Conservation (phyloP, 2,797 vertebrate species). For the Enteromius anoplus region DNA sequence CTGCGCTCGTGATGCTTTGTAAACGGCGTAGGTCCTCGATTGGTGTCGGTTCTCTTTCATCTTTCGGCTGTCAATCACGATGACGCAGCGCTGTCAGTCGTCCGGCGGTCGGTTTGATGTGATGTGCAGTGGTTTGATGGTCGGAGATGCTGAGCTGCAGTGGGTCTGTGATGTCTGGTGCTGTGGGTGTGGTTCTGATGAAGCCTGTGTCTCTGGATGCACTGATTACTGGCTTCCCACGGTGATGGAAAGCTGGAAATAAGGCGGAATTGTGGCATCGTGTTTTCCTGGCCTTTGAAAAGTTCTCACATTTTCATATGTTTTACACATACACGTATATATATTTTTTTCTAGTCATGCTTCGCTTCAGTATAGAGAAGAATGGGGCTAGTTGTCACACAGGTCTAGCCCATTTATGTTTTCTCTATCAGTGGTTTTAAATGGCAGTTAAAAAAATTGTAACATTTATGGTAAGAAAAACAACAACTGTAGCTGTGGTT, state of each 20-base stretch:
- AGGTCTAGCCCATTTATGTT: not conserved
- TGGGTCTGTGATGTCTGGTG: constrained; percentile 26
- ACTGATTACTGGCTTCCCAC: not conserved
- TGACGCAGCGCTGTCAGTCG: not conserved
- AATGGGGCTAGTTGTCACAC: not conserved
- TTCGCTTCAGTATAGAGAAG: not conserved
- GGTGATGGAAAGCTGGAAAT: not conserved
- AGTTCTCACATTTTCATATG: not conserved
- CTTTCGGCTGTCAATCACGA: constrained; percentile 10
- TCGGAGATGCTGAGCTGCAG: constrained; percentile 21
- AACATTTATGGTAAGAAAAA: too few species aligned
- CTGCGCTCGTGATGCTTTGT: not conserved
- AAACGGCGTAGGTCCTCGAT: not conserved
- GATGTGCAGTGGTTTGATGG: not conserved
- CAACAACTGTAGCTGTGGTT: too few species aligned
- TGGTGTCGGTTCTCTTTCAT: constrained; percentile 1
- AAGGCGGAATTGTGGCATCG: not conserved
- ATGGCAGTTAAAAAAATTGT: too few species aligned
- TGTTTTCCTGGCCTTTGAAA: not conserved
- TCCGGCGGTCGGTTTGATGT: not conserved
- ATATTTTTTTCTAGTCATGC: not conserved
- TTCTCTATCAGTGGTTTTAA: not conserved
- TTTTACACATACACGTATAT: too few species aligned
- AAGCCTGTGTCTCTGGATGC: not conserved
- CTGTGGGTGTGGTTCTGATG: constrained; percentile 53